Conservation (phyloP, 1,140 invertebrate genomes). For the Andrena cerasifolii region DNA sequence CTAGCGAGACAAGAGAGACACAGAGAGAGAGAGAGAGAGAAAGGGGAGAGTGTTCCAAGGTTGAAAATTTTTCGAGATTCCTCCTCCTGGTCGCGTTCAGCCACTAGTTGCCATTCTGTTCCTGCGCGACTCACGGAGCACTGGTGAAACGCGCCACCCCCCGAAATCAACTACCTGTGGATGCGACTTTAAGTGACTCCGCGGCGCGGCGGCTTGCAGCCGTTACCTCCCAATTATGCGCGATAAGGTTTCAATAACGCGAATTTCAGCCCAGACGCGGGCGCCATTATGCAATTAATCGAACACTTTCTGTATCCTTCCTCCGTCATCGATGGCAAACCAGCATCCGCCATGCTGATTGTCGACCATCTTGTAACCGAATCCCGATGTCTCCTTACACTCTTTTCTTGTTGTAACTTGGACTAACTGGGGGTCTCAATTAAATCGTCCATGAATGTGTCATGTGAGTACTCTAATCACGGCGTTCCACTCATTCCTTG, state of each 20-base stretch:
- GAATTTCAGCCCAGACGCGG: conserved; percentile 41
- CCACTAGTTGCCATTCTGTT: conserved; percentile 49
- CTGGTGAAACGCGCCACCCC: conserved; percentile 64
- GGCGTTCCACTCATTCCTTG: too few relatives aligned
- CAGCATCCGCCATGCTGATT: too few relatives aligned
- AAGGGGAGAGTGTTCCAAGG: background rate
- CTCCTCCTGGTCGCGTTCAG: conserved; percentile 37
- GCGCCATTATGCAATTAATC: conserved; percentile 31
- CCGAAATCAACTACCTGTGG: conserved; percentile 79
- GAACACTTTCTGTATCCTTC: background rate
- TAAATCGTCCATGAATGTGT: too few relatives aligned
- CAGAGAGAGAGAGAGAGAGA: too few relatives aligned
- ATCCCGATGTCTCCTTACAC: too few relatives aligned
- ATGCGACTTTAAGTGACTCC: conserved; percentile 73
- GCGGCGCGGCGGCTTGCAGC: conserved; percentile 17
- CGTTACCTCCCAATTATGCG: conserved; percentile 34
- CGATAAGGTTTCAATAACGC: conserved; percentile 47
- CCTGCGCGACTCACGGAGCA: conserved; percentile 18
- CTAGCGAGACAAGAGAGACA: too few relatives aligned
- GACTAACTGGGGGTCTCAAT: too few relatives aligned
- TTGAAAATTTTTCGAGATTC: conserved; percentile 40
- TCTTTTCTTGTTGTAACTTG: too few relatives aligned
- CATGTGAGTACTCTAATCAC: too few relatives aligned
- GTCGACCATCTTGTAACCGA: too few relatives aligned
- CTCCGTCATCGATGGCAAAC: background rate